These are phyloP conservation scores for Hipparchia sbordonii DNA, from an alignment of 2,888 invertebrate genomes.

Conservation along the genomic window DNA sequence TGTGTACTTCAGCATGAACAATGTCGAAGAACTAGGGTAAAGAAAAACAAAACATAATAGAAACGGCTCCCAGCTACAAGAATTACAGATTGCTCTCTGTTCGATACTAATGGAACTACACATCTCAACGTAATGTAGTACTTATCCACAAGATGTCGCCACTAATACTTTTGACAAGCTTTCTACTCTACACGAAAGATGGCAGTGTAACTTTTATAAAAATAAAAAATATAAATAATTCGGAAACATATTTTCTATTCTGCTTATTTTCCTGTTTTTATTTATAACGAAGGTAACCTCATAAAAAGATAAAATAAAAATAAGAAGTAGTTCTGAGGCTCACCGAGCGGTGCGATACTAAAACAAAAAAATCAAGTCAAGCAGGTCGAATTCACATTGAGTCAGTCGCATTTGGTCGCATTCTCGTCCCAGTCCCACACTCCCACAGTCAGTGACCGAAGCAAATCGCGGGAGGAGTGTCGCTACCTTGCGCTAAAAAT, in stretches of 20 bases:
- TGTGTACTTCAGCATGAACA: background rate
- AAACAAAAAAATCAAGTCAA: constrained; percentile 49
- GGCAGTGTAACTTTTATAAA: background rate
- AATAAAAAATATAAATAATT: background rate
- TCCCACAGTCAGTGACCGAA: constrained; percentile 53
- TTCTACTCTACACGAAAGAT: constrained; percentile 2
- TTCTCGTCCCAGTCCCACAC: constrained; percentile 13
- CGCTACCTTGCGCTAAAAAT: constrained; percentile 57
- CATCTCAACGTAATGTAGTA: background rate
- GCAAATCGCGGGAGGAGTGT: constrained; percentile 48
- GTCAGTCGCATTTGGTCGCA: constrained; percentile 27
- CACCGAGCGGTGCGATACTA: constrained; percentile 43
- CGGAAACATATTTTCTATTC: too few relatives aligned
- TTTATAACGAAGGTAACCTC: too few relatives aligned
- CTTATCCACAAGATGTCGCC: background rate
- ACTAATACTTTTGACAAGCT: background rate
- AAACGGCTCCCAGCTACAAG: background rate
- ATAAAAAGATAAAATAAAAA: background rate
- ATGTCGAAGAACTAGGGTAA: background rate
- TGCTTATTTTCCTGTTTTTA: too few relatives aligned
- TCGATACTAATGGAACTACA: background rate
- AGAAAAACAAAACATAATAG: too few relatives aligned
- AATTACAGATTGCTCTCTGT: constrained; percentile 15
- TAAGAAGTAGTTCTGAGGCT: background rate
- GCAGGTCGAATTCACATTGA: constrained; percentile 40